Conservation (phyloP, 2,113 vertebrate species). For the Xiphorhynchus elegans region DNA sequence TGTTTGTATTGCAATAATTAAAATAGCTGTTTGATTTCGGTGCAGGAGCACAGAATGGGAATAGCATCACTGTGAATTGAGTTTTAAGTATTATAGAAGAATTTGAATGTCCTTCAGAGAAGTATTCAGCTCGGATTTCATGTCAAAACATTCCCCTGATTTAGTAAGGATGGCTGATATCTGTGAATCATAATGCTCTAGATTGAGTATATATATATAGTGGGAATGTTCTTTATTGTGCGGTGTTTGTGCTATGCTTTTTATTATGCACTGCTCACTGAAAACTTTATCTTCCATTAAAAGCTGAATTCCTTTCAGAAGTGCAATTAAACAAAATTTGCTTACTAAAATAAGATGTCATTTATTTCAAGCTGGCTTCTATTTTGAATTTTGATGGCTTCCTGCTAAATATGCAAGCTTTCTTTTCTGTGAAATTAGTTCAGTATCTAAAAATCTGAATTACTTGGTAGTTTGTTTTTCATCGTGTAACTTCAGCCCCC, state of each 20-base stretch:
- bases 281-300: constrained; percentile 49
- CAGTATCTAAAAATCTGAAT: constrained; percentile 24
- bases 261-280: constrained; percentile 24
- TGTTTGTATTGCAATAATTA: not conserved
- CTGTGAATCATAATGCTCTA: not conserved
- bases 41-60: not conserved
- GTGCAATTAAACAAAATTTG: constrained; percentile 47
- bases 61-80: not conserved
- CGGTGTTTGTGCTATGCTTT: not conserved
- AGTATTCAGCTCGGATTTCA: not conserved
- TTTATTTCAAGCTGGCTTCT: constrained; percentile 48
- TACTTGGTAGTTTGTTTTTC: not conserved
- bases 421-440: constrained; percentile 42
- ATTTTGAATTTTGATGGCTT: constrained; percentile 57
- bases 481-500: not conserved
- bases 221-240: not conserved
- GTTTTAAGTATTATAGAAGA: not conserved
- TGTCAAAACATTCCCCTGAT: not conserved
- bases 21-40: not conserved
- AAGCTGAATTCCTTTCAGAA: constrained; percentile 39
- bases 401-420: constrained; percentile 49
- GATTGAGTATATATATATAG: not conserved
- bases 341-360: constrained; percentile 45
- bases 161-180: not conserved
- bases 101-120: constrained; percentile 6